These are phyloP conservation scores for Archaeoteleia sp. DNA, from an alignment of 2,888 invertebrate genomes.

Conservation along the genomic window DNA sequence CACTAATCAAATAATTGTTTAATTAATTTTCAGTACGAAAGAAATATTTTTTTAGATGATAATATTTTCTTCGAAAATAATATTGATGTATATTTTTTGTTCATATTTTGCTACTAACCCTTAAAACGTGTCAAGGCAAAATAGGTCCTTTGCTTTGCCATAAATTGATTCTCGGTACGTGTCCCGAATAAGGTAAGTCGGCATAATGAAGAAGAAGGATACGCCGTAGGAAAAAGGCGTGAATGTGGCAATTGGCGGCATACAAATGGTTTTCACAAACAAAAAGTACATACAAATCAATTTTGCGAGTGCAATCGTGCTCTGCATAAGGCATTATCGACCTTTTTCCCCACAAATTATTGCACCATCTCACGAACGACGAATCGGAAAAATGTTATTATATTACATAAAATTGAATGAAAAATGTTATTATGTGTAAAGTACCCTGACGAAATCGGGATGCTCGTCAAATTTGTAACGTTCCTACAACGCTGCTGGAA, in stretches of 20 bases:
- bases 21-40: too few species aligned
- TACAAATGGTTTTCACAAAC: constrained; percentile 63
- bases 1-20: too few species aligned
- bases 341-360: constrained; percentile 61
- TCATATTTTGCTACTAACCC: constrained; percentile 7
- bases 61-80: too few species aligned
- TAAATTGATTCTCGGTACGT: constrained; percentile 29
- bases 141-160: constrained; percentile 12
- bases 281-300: constrained; percentile 64
- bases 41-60: too few species aligned
- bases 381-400: constrained; percentile 17
- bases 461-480: too few species aligned
- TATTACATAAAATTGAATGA: too few species aligned
- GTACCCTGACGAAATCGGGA: too few species aligned
- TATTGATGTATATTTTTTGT: neutral
- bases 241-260: constrained; percentile 59
- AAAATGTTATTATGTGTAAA: too few species aligned
- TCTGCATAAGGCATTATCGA: constrained; percentile 64
- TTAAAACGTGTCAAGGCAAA: constrained; percentile 14
- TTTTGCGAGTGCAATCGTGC: constrained; percentile 59
- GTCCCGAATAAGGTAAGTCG: constrained; percentile 28
- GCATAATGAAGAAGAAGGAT: constrained; percentile 28
- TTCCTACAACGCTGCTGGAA: too few species aligned
- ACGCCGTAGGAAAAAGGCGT: constrained; percentile 26
- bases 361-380: constrained; percentile 27